Evolutionary conservation across 2,113 vertebrate genomes (phyloP), one percentile per base, ranked within the genome.

Genomic region (Syngnathus floridae): DNA sequence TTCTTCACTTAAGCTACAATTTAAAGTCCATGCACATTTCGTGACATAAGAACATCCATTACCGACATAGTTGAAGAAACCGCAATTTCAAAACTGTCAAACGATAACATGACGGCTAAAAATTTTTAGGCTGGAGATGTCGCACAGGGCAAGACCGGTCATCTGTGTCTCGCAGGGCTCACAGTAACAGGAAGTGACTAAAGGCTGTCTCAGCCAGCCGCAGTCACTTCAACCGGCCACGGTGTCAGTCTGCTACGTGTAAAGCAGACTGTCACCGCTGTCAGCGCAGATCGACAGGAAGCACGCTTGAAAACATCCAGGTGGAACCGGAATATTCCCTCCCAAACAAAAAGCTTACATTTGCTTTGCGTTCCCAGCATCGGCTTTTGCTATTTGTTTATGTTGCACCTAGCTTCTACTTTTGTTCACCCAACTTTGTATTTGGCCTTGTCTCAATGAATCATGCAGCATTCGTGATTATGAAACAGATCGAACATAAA

Each of bases 171-270:
- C 61, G n/a, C 22, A 40, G 46, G 67, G 57, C 64, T 40, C 35
- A 72, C 70, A 71, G 73, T 86, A 82, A 86, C 82, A 77, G 45
- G 70, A 81, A 64, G 72, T 81, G 84, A 89, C 84, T 84, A 69
- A 78, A 77, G 77, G 77, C 84, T 81, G 78, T 36, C 82, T 89
- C 86, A 82, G 80, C 69, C 63, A 48, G 67, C 67, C 66, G 54
- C 35, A 63, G 54, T 78, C 75, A 70, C 85, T 81, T 65, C 80
- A 79, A 69, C 74, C 64, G 79, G 76, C 79, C 70, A 80, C 63
- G 71, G 71, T 85, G 85, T 86, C 82, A 84, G 75, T 79, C 72
- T n/a, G 43, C 71, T 73, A 74, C 40, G 71, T 76, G 83, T 79
- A 85, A 78, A 79, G 66, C 65, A 72, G 21, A 65, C 70, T 65